A percentile compares a stretch with the other conserved stretches of the same genome.
These are phyloP conservation scores for Archips xylosteana DNA, from an alignment of 2,888 invertebrate genomes.

Conservation along the genomic window DNA sequence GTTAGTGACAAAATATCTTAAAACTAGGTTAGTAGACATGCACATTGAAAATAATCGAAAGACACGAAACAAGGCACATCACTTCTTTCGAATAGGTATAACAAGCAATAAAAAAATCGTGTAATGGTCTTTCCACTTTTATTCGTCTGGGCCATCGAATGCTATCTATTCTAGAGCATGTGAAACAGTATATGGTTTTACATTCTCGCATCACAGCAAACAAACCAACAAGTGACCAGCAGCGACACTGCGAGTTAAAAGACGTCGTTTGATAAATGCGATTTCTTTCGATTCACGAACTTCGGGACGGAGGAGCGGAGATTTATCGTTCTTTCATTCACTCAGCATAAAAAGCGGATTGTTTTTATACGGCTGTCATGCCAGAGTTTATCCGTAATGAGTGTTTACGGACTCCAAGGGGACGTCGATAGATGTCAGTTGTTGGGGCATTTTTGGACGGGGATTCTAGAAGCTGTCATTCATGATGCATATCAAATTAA, in stretches of 20 bases:
- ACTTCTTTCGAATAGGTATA: too few species aligned
- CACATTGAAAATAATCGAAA: too few species aligned
- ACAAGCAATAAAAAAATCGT: too few species aligned
- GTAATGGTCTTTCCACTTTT: too few species aligned
- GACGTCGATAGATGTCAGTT: not conserved
- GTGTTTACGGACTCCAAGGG: constrained; percentile 7
- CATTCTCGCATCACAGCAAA: not conserved
- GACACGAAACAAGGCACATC: too few species aligned
- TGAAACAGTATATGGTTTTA: too few species aligned
- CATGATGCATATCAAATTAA: too few species aligned
- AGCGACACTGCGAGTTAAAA: constrained; percentile 27
- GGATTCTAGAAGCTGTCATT: too few species aligned
- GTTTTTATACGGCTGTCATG: constrained; percentile 27
- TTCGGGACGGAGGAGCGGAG: constrained; percentile 14
- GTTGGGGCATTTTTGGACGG: not conserved
- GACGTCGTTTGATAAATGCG: constrained; percentile 39
- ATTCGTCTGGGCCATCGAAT: too few species aligned
- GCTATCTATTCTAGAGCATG: too few species aligned
- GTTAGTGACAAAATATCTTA: too few species aligned
- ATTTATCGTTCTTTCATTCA: constrained; percentile 39
- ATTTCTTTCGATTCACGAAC: constrained; percentile 35
- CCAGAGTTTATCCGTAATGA: constrained; percentile 14
- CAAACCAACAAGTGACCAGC: constrained; percentile 37
- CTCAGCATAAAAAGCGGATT: constrained; percentile 17
- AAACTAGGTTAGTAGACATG: too few species aligned